Base-by-base conservation (phyloP, 1,140 invertebrate species). In the Marisa cornuarietis region DNA sequence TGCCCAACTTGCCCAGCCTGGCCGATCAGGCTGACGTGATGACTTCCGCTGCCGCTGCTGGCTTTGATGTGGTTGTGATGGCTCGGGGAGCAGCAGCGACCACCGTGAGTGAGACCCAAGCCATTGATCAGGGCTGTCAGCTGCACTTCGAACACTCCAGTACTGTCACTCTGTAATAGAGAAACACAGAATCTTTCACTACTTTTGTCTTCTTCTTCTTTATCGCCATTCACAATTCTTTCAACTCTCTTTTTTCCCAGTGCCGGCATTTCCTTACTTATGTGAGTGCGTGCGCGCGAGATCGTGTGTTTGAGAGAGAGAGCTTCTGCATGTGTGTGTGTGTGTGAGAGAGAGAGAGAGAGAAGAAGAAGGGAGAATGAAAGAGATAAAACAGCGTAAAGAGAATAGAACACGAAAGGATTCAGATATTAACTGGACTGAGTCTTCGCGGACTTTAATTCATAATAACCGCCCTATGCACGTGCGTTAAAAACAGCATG, bases 131-230 rank as follows among this genome's bases (percentile, higher is more conserved):
- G 66, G 13, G 83, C 76, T 22, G 75, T 78, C 51, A 85, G 81
- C 68, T 81, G 76, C n/a, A 85, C 81, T 73, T 85, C 81, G 49
- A 85, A 85, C 26, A 83, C 79, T 7, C 84, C 84, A 16, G 77
- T 78, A 65, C 78, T 71, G 18, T 65, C 63, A 66, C 71, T 80
- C 83, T 84, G 80, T 49, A 76, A 76, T 24, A 78, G 69, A 69
- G 73, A 52, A 51, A 72, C 58, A 20, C 8, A 2, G 11, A 6
- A 58, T 58, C 1, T 58, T 58, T 58, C 16, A 49, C 16, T 52
- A 51, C 0, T 26, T 9, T n/a, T 16, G 22, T 49, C 51, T 49
- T 49, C 7, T 10, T 6, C 6, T 42, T 42, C 31, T 42, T 42
- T 42, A 42, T 42, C 31, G 31, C 31, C 31, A 4, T 42, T 42